Evolutionary conservation across 2,113 vertebrate species (phyloP).

Genomic region (Platichthys flesus): DNA sequence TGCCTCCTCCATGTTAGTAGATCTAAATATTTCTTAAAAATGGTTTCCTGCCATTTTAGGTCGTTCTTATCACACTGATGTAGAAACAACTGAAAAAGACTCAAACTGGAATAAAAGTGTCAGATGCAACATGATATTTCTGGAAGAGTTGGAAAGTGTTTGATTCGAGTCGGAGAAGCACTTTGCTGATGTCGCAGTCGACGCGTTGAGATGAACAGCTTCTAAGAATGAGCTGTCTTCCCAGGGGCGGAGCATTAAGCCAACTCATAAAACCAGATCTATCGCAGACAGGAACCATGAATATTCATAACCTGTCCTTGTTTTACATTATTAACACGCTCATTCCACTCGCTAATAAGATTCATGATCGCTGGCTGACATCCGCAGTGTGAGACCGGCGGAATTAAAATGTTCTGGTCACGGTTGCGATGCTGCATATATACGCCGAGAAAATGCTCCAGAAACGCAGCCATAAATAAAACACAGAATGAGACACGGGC

Average conservation of each 20-base stretch:
- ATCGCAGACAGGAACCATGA: constrained; percentile 49
- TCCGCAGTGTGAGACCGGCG: constrained; percentile 28
- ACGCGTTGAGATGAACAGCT: constrained; percentile 27
- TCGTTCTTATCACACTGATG: too few relatives aligned
- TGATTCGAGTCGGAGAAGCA: constrained; percentile 15
- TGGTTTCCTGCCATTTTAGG: too few relatives aligned
- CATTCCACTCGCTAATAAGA: constrained; percentile 55
- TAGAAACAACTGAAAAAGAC: too few relatives aligned
- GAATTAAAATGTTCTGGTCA: constrained; percentile 23
- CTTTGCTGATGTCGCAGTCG: constrained; percentile 1
- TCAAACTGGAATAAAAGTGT: too few relatives aligned
- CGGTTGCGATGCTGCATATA: constrained; percentile 9
- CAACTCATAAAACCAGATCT: constrained; percentile 52
- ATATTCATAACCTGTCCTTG: constrained; percentile 69
- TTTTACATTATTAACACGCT: constrained; percentile 69
- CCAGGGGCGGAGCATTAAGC: constrained; percentile 6
- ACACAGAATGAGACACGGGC: constrained; percentile 46
- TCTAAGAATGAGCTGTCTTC: constrained; percentile 42
- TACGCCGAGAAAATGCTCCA: constrained; percentile 37
- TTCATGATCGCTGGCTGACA: constrained; percentile 55
- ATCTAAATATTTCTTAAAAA: too few relatives aligned
- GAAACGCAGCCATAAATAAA: constrained; percentile 69
- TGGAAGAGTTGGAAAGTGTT: not conserved
- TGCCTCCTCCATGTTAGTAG: too few relatives aligned
- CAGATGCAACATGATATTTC: not conserved